phyloP scores from a whole-genome alignment of 2,113 vertebrate genomes.

The Columba livia region DNA sequence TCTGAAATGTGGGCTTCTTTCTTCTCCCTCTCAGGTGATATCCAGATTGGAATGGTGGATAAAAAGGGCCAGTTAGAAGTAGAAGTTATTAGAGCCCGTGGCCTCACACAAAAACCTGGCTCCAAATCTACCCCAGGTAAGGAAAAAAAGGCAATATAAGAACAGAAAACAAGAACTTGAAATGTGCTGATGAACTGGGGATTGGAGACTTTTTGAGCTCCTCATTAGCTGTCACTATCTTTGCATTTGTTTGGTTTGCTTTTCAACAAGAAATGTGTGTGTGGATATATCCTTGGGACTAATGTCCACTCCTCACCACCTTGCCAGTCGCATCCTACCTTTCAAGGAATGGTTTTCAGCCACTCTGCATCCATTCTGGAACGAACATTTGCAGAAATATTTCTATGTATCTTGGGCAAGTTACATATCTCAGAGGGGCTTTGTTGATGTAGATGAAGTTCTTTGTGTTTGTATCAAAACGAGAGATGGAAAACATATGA shows the following conservation, averaged over 20 bases:
- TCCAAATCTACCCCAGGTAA: slow-evolving; percentile 97
- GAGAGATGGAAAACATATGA: not conserved
- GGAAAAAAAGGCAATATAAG: not conserved
- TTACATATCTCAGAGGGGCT: not conserved
- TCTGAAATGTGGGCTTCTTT: not conserved
- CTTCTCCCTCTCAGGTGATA: slow-evolving; percentile 83
- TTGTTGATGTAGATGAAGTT: not conserved
- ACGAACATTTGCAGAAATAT: not conserved
- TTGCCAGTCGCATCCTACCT: not conserved
- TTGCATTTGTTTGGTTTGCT: not conserved
- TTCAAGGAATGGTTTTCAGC: not conserved
- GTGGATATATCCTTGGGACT: not conserved
- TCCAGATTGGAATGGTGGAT: slow-evolving; percentile 98
- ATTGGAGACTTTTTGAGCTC: not conserved
- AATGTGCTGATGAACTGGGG: not conserved
- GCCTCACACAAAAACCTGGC: slow-evolving; percentile 93
- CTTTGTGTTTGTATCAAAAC: not conserved
- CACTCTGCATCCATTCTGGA: not conserved
- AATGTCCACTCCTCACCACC: not conserved
- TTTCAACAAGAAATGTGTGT: not conserved
- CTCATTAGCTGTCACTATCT: not conserved
- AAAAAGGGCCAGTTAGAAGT: slow-evolving; percentile 98
- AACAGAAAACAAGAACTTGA: not conserved
- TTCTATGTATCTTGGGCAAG: not conserved
- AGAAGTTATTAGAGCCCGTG: slow-evolving; percentile 96